These are phyloP conservation scores for Microctenopoma steveboyesi DNA, from an alignment of 2,797 vertebrate species.

Conservation along the genomic window DNA sequence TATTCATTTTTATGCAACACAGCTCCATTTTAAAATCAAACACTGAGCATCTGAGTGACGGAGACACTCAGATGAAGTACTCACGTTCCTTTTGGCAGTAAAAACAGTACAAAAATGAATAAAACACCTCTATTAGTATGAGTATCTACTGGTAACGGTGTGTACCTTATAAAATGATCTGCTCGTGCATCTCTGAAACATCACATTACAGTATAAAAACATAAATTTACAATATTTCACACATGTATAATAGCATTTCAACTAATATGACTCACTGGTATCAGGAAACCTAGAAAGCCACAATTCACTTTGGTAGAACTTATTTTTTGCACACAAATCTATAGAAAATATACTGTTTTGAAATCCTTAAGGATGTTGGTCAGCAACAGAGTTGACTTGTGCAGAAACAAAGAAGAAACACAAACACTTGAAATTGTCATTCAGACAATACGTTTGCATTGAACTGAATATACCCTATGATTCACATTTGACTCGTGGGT, in stretches of 20 bases:
- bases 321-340: slow-evolving; percentile 25
- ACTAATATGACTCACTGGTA: slow-evolving; percentile 23
- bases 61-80: slow-evolving; percentile 22
- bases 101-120: slow-evolving; percentile 20
- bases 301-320: slow-evolving; percentile 46
- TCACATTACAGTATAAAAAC: slow-evolving; percentile 51
- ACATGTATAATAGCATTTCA: slow-evolving; percentile 11
- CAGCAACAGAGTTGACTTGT: slow-evolving; percentile 48
- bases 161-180: slow-evolving; percentile 15
- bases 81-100: slow-evolving; percentile 43
- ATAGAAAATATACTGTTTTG: not conserved
- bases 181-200: slow-evolving; percentile 33
- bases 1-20: slow-evolving; percentile 42
- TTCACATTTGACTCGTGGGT: not conserved
- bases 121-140: not conserved
- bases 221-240: slow-evolving; percentile 31
- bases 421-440: slow-evolving; percentile 7
- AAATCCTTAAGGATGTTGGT: not conserved
- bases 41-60: slow-evolving; percentile 4
- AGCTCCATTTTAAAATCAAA: slow-evolving; percentile 26
- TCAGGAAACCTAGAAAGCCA: slow-evolving; percentile 4
- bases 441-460: not conserved
- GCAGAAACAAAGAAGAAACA: slow-evolving; percentile 1
- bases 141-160: not conserved
- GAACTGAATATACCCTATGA: not conserved